Evolutionary conservation across 2,113 vertebrate genomes (phyloP).

Genomic region (Eublepharis macularius): DNA sequence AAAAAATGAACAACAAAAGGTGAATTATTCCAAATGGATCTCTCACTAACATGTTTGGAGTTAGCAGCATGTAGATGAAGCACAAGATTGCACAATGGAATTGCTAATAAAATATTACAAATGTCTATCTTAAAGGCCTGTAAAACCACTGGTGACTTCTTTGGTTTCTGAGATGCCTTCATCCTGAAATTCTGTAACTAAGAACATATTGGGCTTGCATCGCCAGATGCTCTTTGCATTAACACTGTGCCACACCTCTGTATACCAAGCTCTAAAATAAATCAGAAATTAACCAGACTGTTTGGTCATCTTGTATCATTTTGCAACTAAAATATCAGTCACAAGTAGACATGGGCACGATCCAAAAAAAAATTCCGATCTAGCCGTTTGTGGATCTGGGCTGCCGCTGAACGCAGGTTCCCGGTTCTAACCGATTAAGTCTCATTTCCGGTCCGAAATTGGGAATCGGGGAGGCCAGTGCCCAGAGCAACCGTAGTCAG

Average conservation of each 20-base stretch:
- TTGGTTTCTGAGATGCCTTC: not conserved
- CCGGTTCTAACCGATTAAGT: too few relatives aligned
- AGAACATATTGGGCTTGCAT: not conserved
- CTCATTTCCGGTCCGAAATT: too few relatives aligned
- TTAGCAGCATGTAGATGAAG: not conserved
- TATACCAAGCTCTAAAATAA: constrained; percentile 57
- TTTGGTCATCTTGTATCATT: not conserved
- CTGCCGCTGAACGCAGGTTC: too few relatives aligned
- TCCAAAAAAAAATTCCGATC: too few relatives aligned
- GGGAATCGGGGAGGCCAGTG: too few relatives aligned
- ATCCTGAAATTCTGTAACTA: not conserved
- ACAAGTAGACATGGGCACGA: too few relatives aligned
- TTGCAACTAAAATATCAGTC: not conserved
- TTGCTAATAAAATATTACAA: not conserved
- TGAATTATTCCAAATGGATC: not conserved
- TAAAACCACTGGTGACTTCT: not conserved
- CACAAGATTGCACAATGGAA: not conserved
- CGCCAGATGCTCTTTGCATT: not conserved
- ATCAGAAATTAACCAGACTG: not conserved
- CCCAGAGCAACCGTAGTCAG: too few relatives aligned
- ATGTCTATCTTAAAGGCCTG: not conserved
- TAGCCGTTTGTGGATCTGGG: too few relatives aligned
- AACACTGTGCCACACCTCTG: not conserved
- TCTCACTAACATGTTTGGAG: not conserved
- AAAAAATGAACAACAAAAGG: not conserved